Evolutionary conservation across 2,888 invertebrate species (phyloP).

Genomic region (Falcaria lacertinaria): DNA sequence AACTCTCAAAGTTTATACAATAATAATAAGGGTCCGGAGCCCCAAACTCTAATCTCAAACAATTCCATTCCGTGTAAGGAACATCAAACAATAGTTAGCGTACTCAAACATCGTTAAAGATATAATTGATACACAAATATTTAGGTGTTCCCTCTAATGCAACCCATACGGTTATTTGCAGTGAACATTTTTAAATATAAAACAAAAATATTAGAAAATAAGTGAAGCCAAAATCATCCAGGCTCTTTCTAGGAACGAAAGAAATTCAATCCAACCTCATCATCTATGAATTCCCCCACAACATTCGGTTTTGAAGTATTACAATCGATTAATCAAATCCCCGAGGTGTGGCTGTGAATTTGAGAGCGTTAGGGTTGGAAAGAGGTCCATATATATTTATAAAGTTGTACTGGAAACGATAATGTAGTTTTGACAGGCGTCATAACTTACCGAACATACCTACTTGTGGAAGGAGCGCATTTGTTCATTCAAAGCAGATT

Average conservation of each 20-base stretch:
- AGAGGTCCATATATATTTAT: slow-evolving; percentile 9
- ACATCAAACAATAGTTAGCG: slow-evolving; percentile 28
- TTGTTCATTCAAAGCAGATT: slow-evolving; percentile 1
- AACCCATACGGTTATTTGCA: background rate
- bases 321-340: background rate
- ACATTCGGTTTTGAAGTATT: background rate
- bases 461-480: background rate
- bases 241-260: no score
- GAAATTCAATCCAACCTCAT: background rate
- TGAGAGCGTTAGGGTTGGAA: slow-evolving; percentile 6
- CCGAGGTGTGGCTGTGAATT: background rate
- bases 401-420: slow-evolving; percentile 13
- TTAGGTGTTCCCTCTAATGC: background rate
- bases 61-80: slow-evolving; percentile 15
- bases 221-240: no score
- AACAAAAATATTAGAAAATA: background rate
- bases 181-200: no score
- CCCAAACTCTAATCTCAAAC: slow-evolving; percentile 17
- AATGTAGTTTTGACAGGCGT: slow-evolving; percentile 32
- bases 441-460: slow-evolving; percentile 13
- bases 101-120: slow-evolving; percentile 15
- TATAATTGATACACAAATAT: slow-evolving; percentile 16
- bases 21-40: slow-evolving; percentile 8
- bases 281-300: background rate
- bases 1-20: slow-evolving; percentile 1